Evolutionary conservation across 1,140 invertebrate genomes (phyloP), one percentile per base, ranked within the genome.

Genomic region (Popillia japonica): DNA sequence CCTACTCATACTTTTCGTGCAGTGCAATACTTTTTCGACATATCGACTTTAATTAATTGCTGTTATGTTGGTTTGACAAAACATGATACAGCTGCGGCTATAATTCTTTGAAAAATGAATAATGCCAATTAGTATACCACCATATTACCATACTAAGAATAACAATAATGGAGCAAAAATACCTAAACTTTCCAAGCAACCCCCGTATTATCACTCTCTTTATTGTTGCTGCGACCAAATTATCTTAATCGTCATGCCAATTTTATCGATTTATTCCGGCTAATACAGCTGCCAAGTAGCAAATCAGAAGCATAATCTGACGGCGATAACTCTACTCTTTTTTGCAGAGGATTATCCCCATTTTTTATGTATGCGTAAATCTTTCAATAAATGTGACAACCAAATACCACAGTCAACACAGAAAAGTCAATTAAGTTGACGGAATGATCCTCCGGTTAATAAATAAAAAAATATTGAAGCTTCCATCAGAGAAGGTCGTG

Each of bases 381-480:
- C 61, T 68, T 34, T 68, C 61, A 34, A 68, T 68, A 68, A 68
- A 68, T 14, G 22, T 34, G 61, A 68, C 61, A 68, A 27, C 27
- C 17, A 68, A 34, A 68, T 27, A 34, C 61, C 22, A 22, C 61
- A 22, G 61, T 68, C 61, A 68, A 68, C 61, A 68, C 11, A 22
- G 10, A 22, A 68, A 68, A 68, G 61, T 68, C 61, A 68, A 68
- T 68, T 68, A 68, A 68, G 22, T 68, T 68, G 61, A 68, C 61
- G 11, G 17, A 22, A 22, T 68, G 61, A 68, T 68, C 61, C 61
- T 34, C 7, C 11, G 22, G 61, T 68, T 68, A 68, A 68, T 68
- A 68, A 27, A 68, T 68, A 23, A 27, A 23, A 64, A 68, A 68
- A 34, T 55, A 55, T 68, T 14, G 61, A 68, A 68, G 61, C 48